Evolutionary conservation across 1,140 invertebrate genomes (phyloP), one percentile per base, ranked within the genome.

Genomic region (Megalopta genalis): DNA sequence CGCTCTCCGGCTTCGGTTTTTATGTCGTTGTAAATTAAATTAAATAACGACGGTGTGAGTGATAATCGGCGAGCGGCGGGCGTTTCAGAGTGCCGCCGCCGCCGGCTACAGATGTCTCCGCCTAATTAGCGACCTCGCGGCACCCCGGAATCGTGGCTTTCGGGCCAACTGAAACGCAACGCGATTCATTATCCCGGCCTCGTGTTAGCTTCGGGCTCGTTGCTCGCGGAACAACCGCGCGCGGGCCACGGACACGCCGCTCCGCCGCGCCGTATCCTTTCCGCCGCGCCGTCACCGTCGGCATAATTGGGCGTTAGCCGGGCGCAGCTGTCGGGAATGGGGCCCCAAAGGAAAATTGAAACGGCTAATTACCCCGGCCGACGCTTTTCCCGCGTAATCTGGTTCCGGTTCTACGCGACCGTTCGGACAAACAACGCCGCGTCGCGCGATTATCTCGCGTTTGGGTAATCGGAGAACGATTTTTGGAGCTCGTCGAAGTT

Each of bases 71-170:
- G 16, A 25, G 71, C 42, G 49, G 49, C 46, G 49, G 49, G 54
- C 54, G 78, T 85, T 81, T 87, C 88, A 91, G 88, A 91, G 82
- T n/a, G n/a, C n/a, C n/a, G n/a, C 83, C 89, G 42, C 90, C 90
- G 42, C 90, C 86, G 86, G 79, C 81, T 86, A 91, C 91, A 92
- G 90, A 93, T 93, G 91, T 91, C 91, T 88, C 88, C 86, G 87
- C 79, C 90, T 92, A 92, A 93, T 92, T 93, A 92, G 87, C 84
- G 84, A 82, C 42, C 81, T 80, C 75, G 64, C 84, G 82, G 83
- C 54, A 52, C 49, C 27, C 69, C 83, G 82, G 90, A 93, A 92
- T 92, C 90, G 91, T 90, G n/a, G 87, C 64, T 92, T 92, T 89
- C 90, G 87, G 81, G 82, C 87, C 86, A 87, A 88, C 87, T 88